Percentiles rank a stretch among this genome's conserved stretches.
These are phyloP conservation scores for Orbicella faveolata DNA, from an alignment of 64 coral and sea anemone species.

Conservation along the genomic window DNA sequence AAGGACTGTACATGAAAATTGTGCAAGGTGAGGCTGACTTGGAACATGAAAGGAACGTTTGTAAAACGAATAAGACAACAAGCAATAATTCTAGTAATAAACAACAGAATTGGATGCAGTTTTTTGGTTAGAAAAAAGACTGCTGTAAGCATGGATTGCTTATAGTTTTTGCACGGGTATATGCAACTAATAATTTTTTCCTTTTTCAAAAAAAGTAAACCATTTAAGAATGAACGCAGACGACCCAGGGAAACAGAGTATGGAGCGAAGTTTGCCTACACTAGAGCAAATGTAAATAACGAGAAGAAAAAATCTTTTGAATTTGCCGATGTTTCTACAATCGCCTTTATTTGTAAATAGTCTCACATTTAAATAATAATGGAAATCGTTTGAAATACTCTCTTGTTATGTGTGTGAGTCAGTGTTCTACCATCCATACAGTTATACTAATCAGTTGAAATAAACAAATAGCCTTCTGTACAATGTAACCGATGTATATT, in stretches of 20 bases:
- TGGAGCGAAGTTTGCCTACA: background rate
- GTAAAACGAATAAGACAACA: background rate
- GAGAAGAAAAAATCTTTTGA: background rate
- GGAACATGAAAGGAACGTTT: background rate
- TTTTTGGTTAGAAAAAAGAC: conserved; percentile 13
- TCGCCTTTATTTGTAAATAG: background rate
- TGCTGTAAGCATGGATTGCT: background rate
- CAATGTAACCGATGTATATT: background rate
- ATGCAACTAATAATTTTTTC: background rate
- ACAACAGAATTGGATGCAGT: conserved; percentile 42
- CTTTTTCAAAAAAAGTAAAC: background rate
- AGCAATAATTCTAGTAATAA: background rate
- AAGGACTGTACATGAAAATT: conserved; percentile 35
- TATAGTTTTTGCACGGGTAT: background rate
- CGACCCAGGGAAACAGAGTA: background rate
- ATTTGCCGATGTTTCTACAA: background rate
- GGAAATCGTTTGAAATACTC: no score
- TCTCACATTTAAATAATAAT: background rate
- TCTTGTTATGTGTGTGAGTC: background rate
- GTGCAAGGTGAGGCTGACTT: conserved; percentile 23
- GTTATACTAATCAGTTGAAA: background rate
- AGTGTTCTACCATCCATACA: background rate
- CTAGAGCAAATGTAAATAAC: background rate
- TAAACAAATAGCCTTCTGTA: background rate
- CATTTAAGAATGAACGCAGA: background rate